Evolutionary conservation across 2,888 invertebrate species (phyloP).

Genomic region (Trichopria drosophilae): DNA sequence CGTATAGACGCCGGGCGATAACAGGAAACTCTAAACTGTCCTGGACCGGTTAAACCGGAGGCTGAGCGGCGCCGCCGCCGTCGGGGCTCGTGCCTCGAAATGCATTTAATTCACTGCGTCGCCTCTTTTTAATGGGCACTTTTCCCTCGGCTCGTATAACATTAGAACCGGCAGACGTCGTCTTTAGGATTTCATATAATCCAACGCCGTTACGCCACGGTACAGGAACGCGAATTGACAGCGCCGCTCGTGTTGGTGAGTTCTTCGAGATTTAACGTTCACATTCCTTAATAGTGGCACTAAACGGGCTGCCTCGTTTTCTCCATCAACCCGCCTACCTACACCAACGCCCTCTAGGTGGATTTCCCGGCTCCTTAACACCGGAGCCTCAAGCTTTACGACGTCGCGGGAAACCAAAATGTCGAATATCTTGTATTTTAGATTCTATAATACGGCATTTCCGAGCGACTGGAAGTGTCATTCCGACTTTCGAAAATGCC

Average conservation of each 20-base stretch:
- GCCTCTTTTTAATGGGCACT: constrained; percentile 41
- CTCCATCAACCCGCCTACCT: neutral
- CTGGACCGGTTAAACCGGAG: too few relatives aligned
- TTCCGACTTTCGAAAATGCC: too few relatives aligned
- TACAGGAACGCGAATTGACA: neutral
- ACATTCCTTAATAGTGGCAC: constrained; percentile 38
- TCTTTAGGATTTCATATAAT: too few relatives aligned
- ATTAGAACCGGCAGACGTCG: constrained; percentile 32
- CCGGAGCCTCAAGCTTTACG: constrained; percentile 33
- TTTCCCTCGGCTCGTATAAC: constrained; percentile 40
- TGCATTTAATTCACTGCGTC: too few relatives aligned
- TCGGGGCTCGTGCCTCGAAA: too few relatives aligned
- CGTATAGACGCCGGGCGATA: too few relatives aligned
- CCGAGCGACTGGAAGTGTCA: too few relatives aligned
- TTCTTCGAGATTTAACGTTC: constrained; percentile 36
- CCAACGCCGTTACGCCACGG: too few relatives aligned
- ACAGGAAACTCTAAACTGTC: too few relatives aligned
- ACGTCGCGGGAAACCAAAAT: constrained; percentile 24
- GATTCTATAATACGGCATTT: too few relatives aligned
- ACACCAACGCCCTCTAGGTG: neutral
- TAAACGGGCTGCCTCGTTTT: constrained; percentile 37
- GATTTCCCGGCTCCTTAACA: constrained; percentile 33
- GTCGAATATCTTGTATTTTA: constrained; percentile 43
- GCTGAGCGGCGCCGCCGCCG: too few relatives aligned
- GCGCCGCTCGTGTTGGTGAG: constrained; percentile 11